Evolutionary conservation across 2,113 vertebrate genomes (phyloP).

Genomic region (Esox niger): DNA sequence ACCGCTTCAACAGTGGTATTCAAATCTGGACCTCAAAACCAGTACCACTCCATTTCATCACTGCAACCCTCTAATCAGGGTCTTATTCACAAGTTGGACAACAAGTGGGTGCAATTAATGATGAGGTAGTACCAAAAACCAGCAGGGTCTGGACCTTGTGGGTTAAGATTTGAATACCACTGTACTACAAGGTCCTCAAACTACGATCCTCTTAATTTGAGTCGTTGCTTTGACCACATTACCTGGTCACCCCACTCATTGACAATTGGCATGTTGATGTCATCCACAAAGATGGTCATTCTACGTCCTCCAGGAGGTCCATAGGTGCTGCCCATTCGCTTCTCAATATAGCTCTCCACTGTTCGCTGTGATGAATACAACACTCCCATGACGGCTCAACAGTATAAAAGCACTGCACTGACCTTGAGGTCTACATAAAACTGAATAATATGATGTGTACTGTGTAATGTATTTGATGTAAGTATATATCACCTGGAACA

Average conservation of each 20-base stretch:
- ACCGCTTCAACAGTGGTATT: too few relatives aligned
- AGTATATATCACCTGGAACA: slow-evolving; percentile 81
- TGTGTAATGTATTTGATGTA: neutral
- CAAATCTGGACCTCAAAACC: too few relatives aligned
- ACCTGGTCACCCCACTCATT: slow-evolving; percentile 95
- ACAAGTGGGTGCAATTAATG: too few relatives aligned
- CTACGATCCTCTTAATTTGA: too few relatives aligned
- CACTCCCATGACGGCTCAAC: neutral
- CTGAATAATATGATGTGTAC: too few relatives aligned
- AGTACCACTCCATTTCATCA: neutral
- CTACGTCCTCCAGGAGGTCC: slow-evolving; percentile 85
- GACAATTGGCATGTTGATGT: slow-evolving; percentile 88
- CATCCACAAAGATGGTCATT: slow-evolving; percentile 89
- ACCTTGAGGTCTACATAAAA: too few relatives aligned
- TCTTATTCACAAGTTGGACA: neutral
- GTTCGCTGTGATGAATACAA: slow-evolving; percentile 66
- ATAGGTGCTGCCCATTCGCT: slow-evolving; percentile 83
- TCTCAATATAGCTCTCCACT: slow-evolving; percentile 87
- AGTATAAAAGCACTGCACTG: neutral
- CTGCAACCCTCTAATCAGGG: too few relatives aligned
- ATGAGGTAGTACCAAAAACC: too few relatives aligned
- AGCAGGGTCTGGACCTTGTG: too few relatives aligned
- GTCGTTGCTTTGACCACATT: neutral
- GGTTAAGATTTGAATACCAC: too few relatives aligned
- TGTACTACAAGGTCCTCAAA: too few relatives aligned